Evolutionary conservation across 2,888 invertebrate genomes (phyloP), one percentile per base, ranked within the genome.

Genomic region (Chromoteleia sp.): DNA sequence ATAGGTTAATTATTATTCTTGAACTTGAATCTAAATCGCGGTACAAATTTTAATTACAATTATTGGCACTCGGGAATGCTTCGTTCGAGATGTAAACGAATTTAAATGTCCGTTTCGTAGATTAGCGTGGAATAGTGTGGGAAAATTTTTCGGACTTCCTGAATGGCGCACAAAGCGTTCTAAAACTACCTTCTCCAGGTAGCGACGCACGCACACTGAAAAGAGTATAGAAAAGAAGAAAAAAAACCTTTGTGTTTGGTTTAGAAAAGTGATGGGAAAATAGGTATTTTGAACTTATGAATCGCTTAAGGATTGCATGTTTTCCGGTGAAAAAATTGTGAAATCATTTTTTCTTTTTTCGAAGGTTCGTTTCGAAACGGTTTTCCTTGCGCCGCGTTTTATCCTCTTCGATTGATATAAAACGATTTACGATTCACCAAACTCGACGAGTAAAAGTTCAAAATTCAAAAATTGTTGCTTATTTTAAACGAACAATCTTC

Each of bases 101-200:
- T 48, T 59, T 58, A 50, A 61, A 61, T 50, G 36, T 52, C 61
- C 50, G 17, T 43, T 73, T 21, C n/a, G 33, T 43, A 8, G 19
- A 36, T 54, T 61, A 19, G 29, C 6, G 25, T n/a, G n/a, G n/a
- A 63, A 54, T 59, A 56, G 25, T 78, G 77, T 78, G 77, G 65
- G 77, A 77, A 78, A 56, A 54, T 50, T 48, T 29, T 59, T 39
- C 21, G 39, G 15, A 77, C 52, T 61, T 77, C 63, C 65, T 78
- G 77, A 63, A 71, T 65, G 36, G 36, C 61, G 76, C 68, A 78
- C 71, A 78, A 78, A 78, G 70, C 58, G 50, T 14, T 29, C 54
- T 10, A 50, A 6, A 63, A 68, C 33, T 39, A 25, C 29, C 30
- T 15, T 56, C 43, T 29, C 5, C 70, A 63, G 77, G 77, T 77